phyloP scores from a whole-genome alignment of 2,113 vertebrate genomes.

The Pterocles burchelli region DNA sequence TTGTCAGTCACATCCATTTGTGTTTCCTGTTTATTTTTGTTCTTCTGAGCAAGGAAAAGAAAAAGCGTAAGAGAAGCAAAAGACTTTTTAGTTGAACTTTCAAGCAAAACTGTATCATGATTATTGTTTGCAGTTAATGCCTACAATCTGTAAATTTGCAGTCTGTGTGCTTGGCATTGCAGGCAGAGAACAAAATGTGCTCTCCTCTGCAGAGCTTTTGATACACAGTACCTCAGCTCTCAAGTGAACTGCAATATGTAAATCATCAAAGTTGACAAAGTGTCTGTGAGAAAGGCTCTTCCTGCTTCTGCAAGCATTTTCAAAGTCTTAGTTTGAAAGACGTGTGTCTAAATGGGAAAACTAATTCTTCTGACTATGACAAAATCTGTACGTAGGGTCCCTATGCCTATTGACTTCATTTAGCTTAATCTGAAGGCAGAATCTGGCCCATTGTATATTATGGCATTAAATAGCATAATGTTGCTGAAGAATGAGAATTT shows the following conservation, averaged over 20 bases:
- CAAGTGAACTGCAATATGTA: neutral
- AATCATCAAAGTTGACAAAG: neutral
- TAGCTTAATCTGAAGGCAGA: neutral
- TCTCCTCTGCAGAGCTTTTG: neutral
- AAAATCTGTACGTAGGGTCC: neutral
- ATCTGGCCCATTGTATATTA: neutral
- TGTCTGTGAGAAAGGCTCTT: neutral
- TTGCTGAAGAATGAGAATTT: neutral
- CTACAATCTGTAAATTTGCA: neutral
- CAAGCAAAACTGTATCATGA: neutral
- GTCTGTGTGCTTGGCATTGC: neutral
- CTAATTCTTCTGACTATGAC: rapidly evolving
- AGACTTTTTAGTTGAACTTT: neutral
- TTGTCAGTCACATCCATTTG: neutral
- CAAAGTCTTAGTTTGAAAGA: neutral
- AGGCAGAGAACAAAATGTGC: neutral
- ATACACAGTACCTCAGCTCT: neutral
- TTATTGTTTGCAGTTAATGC: neutral
- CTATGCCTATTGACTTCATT: neutral
- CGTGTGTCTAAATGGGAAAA: neutral
- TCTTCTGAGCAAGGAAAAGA: neutral
- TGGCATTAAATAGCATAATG: neutral
- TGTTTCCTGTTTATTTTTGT: neutral
- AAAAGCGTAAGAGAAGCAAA: neutral
- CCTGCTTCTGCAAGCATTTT: neutral